These are phyloP conservation scores for Sylvietta virens DNA, from an alignment of 2,113 vertebrate species.

Conservation along the genomic window DNA sequence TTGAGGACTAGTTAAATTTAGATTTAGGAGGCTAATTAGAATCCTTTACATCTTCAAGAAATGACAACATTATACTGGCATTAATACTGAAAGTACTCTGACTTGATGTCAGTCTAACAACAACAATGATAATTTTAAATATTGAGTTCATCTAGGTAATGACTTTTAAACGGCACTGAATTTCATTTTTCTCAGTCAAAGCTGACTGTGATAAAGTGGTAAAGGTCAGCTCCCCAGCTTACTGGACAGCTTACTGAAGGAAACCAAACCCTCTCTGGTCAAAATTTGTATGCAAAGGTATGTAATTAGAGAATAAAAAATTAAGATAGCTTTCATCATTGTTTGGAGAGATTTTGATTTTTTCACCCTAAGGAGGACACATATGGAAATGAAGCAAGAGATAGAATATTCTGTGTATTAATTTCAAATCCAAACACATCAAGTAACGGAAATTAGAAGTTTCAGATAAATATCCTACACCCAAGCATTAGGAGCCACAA, in stretches of 20 bases:
- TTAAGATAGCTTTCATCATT: not conserved
- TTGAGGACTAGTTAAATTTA: not conserved
- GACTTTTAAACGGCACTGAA: not conserved
- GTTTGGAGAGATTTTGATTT: not conserved
- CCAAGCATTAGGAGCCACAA: not conserved
- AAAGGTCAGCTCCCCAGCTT: not conserved
- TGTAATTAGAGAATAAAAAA: not conserved
- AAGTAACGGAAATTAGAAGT: not conserved
- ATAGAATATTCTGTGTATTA: not conserved
- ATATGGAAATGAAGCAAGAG: not conserved
- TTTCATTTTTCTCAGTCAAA: not conserved
- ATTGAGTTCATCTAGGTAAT: not conserved
- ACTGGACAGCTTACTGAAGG: too few species aligned
- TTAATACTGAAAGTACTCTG: not conserved
- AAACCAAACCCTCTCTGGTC: not conserved
- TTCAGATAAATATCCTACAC: not conserved
- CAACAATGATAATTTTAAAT: not conserved
- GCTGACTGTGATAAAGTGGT: not conserved
- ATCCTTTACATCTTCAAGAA: not conserved
- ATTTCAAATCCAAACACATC: not conserved
- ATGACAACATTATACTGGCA: not conserved
- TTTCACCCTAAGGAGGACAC: not conserved
- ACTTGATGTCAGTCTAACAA: not conserved
- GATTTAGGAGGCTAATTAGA: not conserved
- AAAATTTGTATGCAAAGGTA: not conserved